A percentile compares a stretch with the other conserved stretches of the same genome.
phyloP scores from a whole-genome alignment of 1,140 invertebrate species.

The Drosophila navojoa region DNA sequence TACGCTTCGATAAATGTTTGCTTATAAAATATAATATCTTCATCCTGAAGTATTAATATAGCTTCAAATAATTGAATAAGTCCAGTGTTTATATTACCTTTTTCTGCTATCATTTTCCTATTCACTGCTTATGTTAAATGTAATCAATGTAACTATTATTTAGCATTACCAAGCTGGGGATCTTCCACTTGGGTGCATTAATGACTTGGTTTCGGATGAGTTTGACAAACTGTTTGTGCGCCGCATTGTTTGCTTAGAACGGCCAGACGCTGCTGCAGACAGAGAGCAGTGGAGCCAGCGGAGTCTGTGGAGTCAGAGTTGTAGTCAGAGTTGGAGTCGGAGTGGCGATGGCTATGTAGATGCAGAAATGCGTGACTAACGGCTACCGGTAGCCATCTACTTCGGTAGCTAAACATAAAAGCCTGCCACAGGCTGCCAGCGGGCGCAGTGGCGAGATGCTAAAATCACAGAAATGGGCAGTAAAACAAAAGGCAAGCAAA shows the following conservation, averaged over 20 bases:
- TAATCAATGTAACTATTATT: background rate
- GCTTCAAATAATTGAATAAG: too few relatives aligned
- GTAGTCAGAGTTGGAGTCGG: slow-evolving; percentile 1
- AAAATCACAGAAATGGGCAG: slow-evolving; percentile 68
- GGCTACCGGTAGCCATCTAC: slow-evolving; percentile 81
- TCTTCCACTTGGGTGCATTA: slow-evolving; percentile 63
- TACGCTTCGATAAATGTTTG: too few relatives aligned
- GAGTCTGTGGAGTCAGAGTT: slow-evolving; percentile 5
- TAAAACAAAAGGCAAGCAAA: slow-evolving; percentile 69
- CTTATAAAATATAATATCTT: too few relatives aligned
- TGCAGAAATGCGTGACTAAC: slow-evolving; percentile 82
- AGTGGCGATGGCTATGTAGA: slow-evolving; percentile 41
- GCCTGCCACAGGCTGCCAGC: slow-evolving; percentile 35
- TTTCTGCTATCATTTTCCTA: background rate
- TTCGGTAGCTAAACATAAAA: slow-evolving; percentile 79
- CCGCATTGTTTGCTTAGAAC: slow-evolving; percentile 59
- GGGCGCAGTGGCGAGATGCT: slow-evolving; percentile 52
- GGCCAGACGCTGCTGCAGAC: slow-evolving; percentile 30
- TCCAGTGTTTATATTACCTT: too few relatives aligned
- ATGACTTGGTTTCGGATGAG: slow-evolving; percentile 77
- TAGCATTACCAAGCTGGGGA: slow-evolving; percentile 10
- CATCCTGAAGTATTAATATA: too few relatives aligned
- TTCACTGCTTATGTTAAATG: background rate
- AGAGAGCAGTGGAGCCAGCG: slow-evolving; percentile 16
- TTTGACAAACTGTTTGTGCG: slow-evolving; percentile 73